Percentiles rank a stretch among this genome's conserved stretches.
These are phyloP conservation scores for Halesus radiatus DNA, from an alignment of 1,140 invertebrate species.

Conservation along the genomic window DNA sequence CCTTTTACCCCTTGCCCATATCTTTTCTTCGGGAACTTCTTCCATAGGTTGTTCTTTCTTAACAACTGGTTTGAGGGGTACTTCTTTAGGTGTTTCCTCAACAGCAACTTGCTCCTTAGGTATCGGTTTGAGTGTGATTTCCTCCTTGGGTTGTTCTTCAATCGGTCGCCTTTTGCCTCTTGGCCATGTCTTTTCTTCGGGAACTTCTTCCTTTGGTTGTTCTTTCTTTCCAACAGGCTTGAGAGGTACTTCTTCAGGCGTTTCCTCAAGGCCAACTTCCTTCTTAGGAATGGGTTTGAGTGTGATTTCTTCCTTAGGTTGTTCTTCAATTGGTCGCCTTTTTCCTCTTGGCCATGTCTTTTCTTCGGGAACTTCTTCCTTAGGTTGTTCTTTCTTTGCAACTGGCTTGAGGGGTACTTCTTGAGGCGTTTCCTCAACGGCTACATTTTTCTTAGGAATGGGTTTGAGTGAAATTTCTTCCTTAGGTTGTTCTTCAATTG, in stretches of 20 bases:
- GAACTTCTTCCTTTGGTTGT: constrained; percentile 54
- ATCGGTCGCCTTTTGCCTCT: constrained; percentile 14
- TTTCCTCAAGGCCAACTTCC: constrained; percentile 61
- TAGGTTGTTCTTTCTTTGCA: constrained; percentile 60
- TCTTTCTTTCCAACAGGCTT: constrained; percentile 58
- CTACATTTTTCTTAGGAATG: constrained; percentile 56
- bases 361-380: constrained; percentile 62
- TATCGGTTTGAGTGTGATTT: constrained; percentile 51
- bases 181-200: constrained; percentile 55
- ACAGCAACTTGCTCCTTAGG: constrained; percentile 59
- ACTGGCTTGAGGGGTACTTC: constrained; percentile 63
- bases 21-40: constrained; percentile 62
- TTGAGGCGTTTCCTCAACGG: constrained; percentile 57
- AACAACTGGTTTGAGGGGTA: constrained; percentile 55
- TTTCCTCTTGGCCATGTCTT: constrained; percentile 66
- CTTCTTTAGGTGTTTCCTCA: constrained; percentile 56
- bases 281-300: constrained; percentile 64
- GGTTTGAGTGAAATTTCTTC: too few species aligned
- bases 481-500: background rate
- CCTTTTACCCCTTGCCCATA: constrained; percentile 66
- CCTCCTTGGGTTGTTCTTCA: constrained; percentile 56
- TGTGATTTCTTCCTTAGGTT: constrained; percentile 62
- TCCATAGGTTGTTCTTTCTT: constrained; percentile 60
- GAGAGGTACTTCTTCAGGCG: constrained; percentile 59
- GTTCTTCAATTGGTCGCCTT: constrained; percentile 62